Percentiles rank a stretch among this genome's conserved stretches.
These are phyloP conservation scores for Acleris emargana DNA, from an alignment of 2,888 invertebrate species.

Conservation along the genomic window DNA sequence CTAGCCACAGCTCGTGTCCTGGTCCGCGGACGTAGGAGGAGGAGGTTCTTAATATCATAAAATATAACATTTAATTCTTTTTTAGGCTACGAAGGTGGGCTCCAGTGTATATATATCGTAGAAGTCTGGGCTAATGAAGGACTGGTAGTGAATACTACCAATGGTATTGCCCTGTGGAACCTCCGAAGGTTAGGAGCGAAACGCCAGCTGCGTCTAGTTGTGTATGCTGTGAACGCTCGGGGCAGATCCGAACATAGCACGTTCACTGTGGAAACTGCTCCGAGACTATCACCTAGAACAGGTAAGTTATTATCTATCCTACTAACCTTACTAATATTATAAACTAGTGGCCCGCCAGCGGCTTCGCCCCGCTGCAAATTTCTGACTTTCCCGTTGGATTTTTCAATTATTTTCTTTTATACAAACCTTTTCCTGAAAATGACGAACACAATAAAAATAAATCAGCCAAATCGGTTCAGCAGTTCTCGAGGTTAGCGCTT, in stretches of 20 bases:
- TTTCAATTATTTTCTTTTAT: too few relatives aligned
- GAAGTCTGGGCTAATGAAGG: slow-evolving; percentile 87
- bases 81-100: slow-evolving; percentile 90
- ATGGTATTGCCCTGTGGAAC: slow-evolving; percentile 88
- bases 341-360: too few relatives aligned
- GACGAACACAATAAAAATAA: too few relatives aligned
- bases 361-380: too few relatives aligned
- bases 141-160: slow-evolving; percentile 87
- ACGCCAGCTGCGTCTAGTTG: slow-evolving; percentile 88
- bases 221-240: slow-evolving; percentile 93
- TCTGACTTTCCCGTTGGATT: too few relatives aligned
- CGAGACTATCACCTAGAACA: slow-evolving; percentile 66
- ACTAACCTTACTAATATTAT: too few relatives aligned
- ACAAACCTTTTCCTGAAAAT: too few relatives aligned
- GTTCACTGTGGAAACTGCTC: slow-evolving; percentile 70
- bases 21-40: too few relatives aligned
- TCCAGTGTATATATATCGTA: slow-evolving; percentile 87
- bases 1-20: too few relatives aligned
- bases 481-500: too few relatives aligned
- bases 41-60: background rate
- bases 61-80: slow-evolving; percentile 7
- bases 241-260: slow-evolving; percentile 90
- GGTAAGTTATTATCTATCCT: slow-evolving; percentile 50
- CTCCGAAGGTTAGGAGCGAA: slow-evolving; percentile 91
- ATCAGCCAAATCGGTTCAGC: too few relatives aligned